Evolutionary conservation across 2,113 vertebrate genomes (phyloP).

Genomic region (Anolis carolinensis): DNA sequence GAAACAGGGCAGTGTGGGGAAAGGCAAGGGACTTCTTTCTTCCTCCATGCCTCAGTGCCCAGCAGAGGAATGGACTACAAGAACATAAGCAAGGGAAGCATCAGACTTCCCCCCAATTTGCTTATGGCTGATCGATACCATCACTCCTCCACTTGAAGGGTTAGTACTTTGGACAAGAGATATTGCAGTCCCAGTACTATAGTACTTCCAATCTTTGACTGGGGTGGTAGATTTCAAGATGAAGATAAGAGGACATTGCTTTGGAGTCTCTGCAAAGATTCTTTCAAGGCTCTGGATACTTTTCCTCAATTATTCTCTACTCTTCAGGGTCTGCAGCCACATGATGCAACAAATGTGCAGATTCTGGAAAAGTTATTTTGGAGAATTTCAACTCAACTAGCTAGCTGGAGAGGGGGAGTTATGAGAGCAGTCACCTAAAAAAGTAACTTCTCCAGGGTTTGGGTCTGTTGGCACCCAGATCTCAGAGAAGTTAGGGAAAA

Average conservation of each 20-base stretch:
- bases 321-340: background rate
- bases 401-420: too few relatives aligned
- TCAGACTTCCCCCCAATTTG: background rate
- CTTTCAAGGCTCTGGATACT: background rate
- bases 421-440: too few relatives aligned
- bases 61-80: constrained; percentile 20
- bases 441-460: background rate
- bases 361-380: background rate
- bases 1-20: constrained; percentile 14
- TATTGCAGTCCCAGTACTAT: too few relatives aligned
- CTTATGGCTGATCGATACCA: background rate
- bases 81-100: constrained; percentile 38
- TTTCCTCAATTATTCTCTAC: background rate
- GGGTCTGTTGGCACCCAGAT: background rate
- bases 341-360: background rate
- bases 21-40: constrained; percentile 2
- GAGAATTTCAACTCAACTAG: too few relatives aligned
- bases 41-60: constrained; percentile 19
- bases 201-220: background rate
- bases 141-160: background rate
- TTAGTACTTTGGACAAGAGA: background rate
- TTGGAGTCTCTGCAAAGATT: constrained; percentile 21
- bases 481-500: background rate
- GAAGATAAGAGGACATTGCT: background rate
- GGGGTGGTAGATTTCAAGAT: background rate